A percentile compares a stretch with the other conserved stretches of the same genome.
Evolutionary conservation across 2,113 vertebrate species (phyloP).

Genomic region (Mesitornis unicolor): DNA sequence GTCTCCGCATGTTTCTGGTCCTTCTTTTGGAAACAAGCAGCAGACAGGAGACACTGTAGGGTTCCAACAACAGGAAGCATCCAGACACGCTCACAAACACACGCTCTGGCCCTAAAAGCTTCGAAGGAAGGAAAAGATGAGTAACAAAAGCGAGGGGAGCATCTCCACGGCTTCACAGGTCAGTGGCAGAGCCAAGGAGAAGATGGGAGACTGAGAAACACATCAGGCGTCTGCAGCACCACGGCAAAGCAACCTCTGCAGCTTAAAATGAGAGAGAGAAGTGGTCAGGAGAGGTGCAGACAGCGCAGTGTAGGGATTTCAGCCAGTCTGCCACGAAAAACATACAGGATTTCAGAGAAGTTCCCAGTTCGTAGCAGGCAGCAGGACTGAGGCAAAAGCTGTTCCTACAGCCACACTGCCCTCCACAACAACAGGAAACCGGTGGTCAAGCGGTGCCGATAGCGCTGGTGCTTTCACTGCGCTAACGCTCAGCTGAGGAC

Average conservation of each 20-base stretch:
- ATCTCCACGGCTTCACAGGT: accelerated
- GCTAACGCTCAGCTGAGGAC: background rate
- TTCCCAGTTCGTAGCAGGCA: too few species aligned
- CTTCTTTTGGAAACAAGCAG: background rate
- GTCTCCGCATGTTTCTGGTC: background rate
- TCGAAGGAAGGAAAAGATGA: background rate
- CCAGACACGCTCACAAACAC: background rate
- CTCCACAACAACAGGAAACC: background rate
- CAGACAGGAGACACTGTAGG: background rate
- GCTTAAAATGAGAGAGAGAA: background rate
- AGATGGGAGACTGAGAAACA: background rate
- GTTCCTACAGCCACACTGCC: too few species aligned
- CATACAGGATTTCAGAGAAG: accelerated
- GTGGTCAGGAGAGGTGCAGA: background rate
- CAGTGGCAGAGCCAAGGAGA: background rate
- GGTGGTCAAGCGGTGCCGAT: accelerated
- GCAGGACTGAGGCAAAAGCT: too few species aligned
- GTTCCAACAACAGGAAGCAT: background rate
- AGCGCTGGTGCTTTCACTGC: background rate
- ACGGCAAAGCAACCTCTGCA: accelerated
- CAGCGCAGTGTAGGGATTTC: accelerated
- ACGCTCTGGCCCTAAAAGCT: background rate
- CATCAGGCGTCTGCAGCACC: background rate
- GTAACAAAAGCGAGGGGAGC: background rate
- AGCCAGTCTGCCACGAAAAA: background rate